Base-by-base conservation (phyloP, 2,888 invertebrate species). In the Drosophila vallismaia region DNA sequence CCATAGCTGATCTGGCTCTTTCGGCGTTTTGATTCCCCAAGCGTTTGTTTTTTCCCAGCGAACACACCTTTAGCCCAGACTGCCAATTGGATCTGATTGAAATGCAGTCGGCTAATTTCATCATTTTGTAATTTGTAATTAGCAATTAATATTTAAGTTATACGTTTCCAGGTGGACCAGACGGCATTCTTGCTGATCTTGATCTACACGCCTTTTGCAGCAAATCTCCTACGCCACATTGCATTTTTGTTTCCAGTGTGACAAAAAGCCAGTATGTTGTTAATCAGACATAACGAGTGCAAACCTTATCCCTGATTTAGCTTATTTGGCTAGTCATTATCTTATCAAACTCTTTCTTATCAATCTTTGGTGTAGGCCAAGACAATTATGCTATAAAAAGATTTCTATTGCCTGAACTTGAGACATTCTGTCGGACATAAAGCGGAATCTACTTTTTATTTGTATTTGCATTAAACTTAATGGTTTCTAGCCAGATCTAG, bases 71-170 rank as follows among this genome's bases (percentile, higher is more conserved):
- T 44, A 26, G 28, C 42, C 24, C 14, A 33, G 52, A 12, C 36
- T 33, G 42, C n/a, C 14, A 46, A 48, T 62, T 59, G n/a, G 51
- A 28, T 74, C 58, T 64, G 59, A 75, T 84, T 79, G 76, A 78
- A 82, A 76, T 74, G 51, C 67, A 73, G 60, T 55, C 26, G 52
- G 64, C 46, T 28, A 62, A 84, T 84, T 84, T 79, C 84, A 84
- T 84, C 84, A 84, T 86, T 70, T 63, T 52, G 40, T 51, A 55
- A 71, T 70, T 63, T 52, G 40, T 51, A 55, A 71, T 73, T 71
- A 56, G 36, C 44, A 62, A 53, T 59, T 60, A 55, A 71, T 75
- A 81, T 75, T 79, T 71, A 51, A 68, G 70, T 69, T 60, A 51
- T 57, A 60, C 56, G 74, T 53, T 75, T 58, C 44, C 19, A 59